These are phyloP conservation scores for Pomatostomus ruficeps DNA, from an alignment of 2,113 vertebrate genomes.

Conservation along the genomic window DNA sequence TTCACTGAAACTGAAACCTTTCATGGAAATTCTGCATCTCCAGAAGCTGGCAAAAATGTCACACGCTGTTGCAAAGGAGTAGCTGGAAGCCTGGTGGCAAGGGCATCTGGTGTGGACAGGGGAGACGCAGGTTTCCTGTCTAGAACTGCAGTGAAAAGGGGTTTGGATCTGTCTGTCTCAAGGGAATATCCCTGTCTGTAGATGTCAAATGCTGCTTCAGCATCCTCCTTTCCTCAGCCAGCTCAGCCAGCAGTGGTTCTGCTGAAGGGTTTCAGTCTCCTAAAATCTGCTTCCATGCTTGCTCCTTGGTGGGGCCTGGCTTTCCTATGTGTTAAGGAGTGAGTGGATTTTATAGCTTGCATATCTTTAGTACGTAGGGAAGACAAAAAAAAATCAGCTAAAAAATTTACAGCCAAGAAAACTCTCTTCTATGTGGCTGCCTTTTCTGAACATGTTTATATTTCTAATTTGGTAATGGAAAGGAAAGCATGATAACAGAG, in stretches of 20 bases:
- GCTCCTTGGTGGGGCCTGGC: not conserved
- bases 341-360: not conserved
- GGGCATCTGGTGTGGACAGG: not conserved
- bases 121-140: not conserved
- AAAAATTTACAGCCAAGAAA: not conserved
- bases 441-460: not conserved
- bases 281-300: accelerated
- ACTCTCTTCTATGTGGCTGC: not conserved
- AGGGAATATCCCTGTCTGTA: not conserved
- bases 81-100: not conserved
- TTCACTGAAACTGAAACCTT: not conserved
- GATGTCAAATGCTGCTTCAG: not conserved
- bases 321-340: not conserved
- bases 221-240: not conserved
- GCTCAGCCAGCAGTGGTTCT: not conserved
- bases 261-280: not conserved
- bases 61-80: not conserved
- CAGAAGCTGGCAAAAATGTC: not conserved
- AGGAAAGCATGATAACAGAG: not conserved
- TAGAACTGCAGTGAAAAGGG: not conserved
- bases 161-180: not conserved
- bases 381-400: not conserved
- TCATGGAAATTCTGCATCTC: not conserved
- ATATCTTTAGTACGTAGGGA: not conserved
- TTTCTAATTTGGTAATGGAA: not conserved